Base-by-base conservation (phyloP, 1,140 invertebrate species). In the Rhopalosiphum maidis region DNA sequence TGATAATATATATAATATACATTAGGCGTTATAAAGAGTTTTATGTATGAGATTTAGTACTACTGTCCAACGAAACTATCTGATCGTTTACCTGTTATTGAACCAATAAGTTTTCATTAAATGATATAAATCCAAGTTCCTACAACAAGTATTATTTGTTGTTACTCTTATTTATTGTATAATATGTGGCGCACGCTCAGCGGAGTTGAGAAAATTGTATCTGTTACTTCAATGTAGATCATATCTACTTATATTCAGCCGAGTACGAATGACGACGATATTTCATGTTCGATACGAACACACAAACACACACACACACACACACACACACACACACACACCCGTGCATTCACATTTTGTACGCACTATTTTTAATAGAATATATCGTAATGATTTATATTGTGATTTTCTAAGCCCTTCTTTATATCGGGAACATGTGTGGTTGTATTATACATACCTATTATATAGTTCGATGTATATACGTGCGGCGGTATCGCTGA, bases 331-430 rank as follows among this genome's bases (percentile, higher is more conserved):
- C 30, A 82, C 77, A 43, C 22, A 43, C 9, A 86, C 83, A 4
- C 15, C 2, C 18, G 18, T 4, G 5, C 15, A n/a, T 77, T 77
- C 60, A 77, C 60, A 77, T 77, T 54, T 88, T 88, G 87, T 54
- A 23, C n/a, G 6, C 51, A 88, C 88, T 46, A 30, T 90, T 90
- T 55, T 90, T 90, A 90, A 90, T 90, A 55, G 88, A 90, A 90
- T 90, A 88, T 88, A 55, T 43, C n/a, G 88, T 90, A 90, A 90
- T 90, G 88, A 90, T 90, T 90, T 90, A 90, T 90, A 41, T 55
- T 55, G 51, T 90, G 88, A 55, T 90, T 90, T 90, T 55, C 88
- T 41, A 54, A 54, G 51, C 22, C 88, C 51, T 90, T 37, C 86
- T 88, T 48, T 51, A 18, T n/a, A 88, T 35, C 86, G 46, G 46